Conservation (phyloP, 2,888 invertebrate genomes). For the Pristionchus exspectatus region DNA sequence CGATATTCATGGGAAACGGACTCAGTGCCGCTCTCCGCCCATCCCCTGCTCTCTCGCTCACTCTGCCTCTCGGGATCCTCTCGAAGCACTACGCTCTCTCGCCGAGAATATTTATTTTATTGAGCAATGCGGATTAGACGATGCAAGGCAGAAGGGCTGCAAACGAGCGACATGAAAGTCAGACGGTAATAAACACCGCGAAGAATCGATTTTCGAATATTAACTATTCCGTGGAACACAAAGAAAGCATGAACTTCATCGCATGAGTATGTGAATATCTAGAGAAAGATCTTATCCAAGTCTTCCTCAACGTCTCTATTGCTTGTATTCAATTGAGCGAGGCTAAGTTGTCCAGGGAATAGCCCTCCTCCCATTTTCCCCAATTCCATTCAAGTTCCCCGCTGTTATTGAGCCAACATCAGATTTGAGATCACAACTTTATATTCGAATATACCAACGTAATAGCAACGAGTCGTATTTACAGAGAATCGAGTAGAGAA, state of each 20-base stretch:
- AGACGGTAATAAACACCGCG: background rate
- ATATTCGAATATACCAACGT: background rate
- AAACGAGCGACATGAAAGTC: background rate
- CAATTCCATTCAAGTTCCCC: background rate
- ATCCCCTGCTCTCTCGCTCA: background rate
- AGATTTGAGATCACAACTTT: background rate
- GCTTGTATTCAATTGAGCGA: conserved; percentile 2
- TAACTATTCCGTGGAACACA: background rate
- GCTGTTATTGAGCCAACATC: background rate
- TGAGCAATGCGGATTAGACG: background rate
- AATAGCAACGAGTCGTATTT: conserved; percentile 8
- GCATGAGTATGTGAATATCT: background rate
- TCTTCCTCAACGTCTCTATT: background rate
- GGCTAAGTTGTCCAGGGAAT: background rate
- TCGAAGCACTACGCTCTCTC: background rate
- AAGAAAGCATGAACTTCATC: background rate
- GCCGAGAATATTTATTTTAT: conserved; percentile 29
- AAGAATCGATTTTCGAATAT: background rate
- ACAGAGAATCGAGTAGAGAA: background rate
- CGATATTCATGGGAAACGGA: background rate
- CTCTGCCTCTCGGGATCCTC: background rate
- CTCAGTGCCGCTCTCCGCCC: background rate
- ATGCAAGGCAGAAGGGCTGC: conserved; percentile 4
- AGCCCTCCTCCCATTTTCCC: background rate
- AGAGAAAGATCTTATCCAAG: background rate